Base-by-base conservation (phyloP, 1,140 invertebrate genomes). In the Drosophila pallidifrons region DNA sequence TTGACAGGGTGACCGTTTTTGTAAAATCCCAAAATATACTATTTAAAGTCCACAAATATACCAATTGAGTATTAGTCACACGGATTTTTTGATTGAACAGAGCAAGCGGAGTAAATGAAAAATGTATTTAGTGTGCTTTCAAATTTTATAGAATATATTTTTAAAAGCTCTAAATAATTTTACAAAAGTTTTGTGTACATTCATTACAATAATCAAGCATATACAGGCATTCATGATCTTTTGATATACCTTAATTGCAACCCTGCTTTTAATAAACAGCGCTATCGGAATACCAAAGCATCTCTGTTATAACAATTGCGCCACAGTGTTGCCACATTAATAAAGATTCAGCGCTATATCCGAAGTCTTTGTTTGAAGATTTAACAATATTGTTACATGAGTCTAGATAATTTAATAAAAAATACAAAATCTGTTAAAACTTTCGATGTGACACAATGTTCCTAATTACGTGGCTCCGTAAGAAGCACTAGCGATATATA, bases 211-310 rank as follows among this genome's bases (percentile, higher is more conserved):
- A 25, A 25, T 25, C 20, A 4, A 25, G 20, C 20, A 25, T 25
- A 32, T 32, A 32, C 1, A 1, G 2, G 30, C 5, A 32, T 32
- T 32, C 30, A 32, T 1, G 7, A 2, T 7, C 0, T 15, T 38
- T 13, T 43, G 66, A 71, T 35, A 25, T 35, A 13, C 3, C 3
- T 10, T 5, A 46, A 52, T 35, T 52, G 46, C 70, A 73, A 11
- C 46, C 11, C 10, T 25, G 20, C 3, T 25, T 25, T 4, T 4
- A 25, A 4, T 25, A 25, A 25, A 25, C 20, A 25, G 20, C 20
- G 20, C 20, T 51, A 13, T 52, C 4, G 4, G 10, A 0, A 5
- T 52, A 7, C 13, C 13, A 7, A 25, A 38, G 5, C 5, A 13
- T 13, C 41, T 13, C 35, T 38, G 10, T 38, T 38, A 38, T 38